Percentiles rank a stretch among this genome's conserved stretches.
phyloP scores from a whole-genome alignment of 2,888 invertebrate genomes.

The Phengaris arion region DNA sequence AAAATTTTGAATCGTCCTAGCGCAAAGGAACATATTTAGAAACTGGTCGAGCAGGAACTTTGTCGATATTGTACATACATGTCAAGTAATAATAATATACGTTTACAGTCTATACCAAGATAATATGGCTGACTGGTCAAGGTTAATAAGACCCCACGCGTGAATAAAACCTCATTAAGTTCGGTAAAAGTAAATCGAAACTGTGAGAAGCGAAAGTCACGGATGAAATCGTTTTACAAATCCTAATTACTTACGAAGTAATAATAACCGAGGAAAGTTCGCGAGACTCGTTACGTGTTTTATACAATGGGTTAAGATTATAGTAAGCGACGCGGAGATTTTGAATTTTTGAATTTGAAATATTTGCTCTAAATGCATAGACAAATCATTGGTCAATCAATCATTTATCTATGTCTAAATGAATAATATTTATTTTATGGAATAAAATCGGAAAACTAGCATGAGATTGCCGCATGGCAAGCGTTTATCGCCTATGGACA shows the following conservation, averaged over 20 bases:
- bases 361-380: not conserved
- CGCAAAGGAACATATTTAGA: no score
- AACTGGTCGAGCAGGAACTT: no score
- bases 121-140: conserved; percentile 14
- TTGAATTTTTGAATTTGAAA: not conserved
- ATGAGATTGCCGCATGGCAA: no score
- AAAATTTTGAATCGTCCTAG: no score
- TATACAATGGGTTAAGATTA: not conserved
- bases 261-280: conserved; percentile 19
- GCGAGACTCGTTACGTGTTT: not conserved
- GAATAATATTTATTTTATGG: not conserved
- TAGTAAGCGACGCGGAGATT: not conserved
- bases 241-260: conserved; percentile 22
- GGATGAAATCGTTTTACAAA: conserved; percentile 26
- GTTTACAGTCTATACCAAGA: not conserved
- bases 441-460: not conserved
- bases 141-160: not conserved
- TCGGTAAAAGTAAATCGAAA: conserved; percentile 28
- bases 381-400: not conserved
- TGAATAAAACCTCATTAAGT: conserved; percentile 20
- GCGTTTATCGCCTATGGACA: no score
- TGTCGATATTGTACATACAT: no score
- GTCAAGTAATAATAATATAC: not conserved
- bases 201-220: conserved; percentile 26
- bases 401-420: no score